Evolutionary conservation across 1,140 invertebrate species (phyloP), one percentile per base, ranked within the genome.

Genomic region (Atta cephalotes): DNA sequence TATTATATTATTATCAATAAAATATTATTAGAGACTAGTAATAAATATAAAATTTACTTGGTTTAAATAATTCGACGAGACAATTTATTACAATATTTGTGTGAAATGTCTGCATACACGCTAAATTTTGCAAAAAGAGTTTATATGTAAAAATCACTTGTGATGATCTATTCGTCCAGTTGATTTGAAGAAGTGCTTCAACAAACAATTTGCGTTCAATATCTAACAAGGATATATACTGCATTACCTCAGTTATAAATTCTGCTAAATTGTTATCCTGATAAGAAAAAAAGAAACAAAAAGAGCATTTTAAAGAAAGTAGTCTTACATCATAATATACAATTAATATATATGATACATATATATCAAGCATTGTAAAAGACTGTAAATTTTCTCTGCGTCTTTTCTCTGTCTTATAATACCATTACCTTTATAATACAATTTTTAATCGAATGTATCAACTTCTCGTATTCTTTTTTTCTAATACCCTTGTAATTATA

Each of bases 61-160:
- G 94, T 90, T 95, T 95, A 94, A 97, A 97, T 62, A 95, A 92
- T 56, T 92, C 81, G 53, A 97, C 94, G 68, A 97, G 94, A 88
- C 95, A 96, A 77, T 96, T 95, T 79, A 97, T 95, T 6, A 96
- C 95, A 87, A 95, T 94, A 88, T 96, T 96, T 68, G 96, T 95
- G 93, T 97, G 96, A 91, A 96, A 95, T 88, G 95, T 96, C 78
- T 97, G 96, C 21, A 96, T 95, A 79, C 96, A 96, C 82, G 97
- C 94, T 79, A 97, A 93, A 94, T 97, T 96, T 72, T 96, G 93
- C 25, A 97, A 89, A 92, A 97, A 97, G 70, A 95, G 95, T 88
- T 96, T 95, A 91, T 96, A 97, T 60, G 95, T 95, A 65, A 92
- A 89, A 18, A 96, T 95, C 25, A 96, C 94, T 85, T 95, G 94